Conservation (phyloP, 1,140 invertebrate species). For the Paramacrobiotus metropolitanus region DNA sequence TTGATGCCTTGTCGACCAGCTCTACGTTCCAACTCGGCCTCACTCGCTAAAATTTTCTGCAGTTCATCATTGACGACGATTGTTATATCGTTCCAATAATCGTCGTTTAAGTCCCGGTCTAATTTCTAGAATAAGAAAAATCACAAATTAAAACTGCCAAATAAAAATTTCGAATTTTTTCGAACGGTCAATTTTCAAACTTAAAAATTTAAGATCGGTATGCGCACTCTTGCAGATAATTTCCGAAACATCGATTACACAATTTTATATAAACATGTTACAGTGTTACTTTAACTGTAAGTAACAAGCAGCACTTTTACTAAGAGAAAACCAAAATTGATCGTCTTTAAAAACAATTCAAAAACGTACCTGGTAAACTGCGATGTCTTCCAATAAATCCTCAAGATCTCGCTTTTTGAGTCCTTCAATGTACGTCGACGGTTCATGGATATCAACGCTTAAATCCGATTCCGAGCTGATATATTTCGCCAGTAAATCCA, state of each 20-base stretch:
- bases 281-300: no score
- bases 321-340: no score
- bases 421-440: slow-evolving; percentile 82
- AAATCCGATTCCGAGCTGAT: slow-evolving; percentile 73
- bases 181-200: no score
- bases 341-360: no score
- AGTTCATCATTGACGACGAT: slow-evolving; percentile 88
- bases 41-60: slow-evolving; percentile 50
- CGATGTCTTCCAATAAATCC: slow-evolving; percentile 88
- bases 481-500: slow-evolving; percentile 88
- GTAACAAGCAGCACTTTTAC: no score
- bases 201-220: no score
- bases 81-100: slow-evolving; percentile 92
- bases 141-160: no score
- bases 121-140: no score
- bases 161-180: no score
- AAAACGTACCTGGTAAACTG: slow-evolving; percentile 41
- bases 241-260: no score
- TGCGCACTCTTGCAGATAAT: no score
- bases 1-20: slow-evolving; percentile 75
- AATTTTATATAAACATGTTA: no score
- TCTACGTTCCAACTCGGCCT: slow-evolving; percentile 22
- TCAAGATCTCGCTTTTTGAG: slow-evolving; percentile 77
- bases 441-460: slow-evolving; percentile 91
- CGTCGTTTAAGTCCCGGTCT: slow-evolving; percentile 45